These are phyloP conservation scores for Anarhynchus alexandrinus DNA, from an alignment of 2,113 vertebrate species.

Conservation along the genomic window DNA sequence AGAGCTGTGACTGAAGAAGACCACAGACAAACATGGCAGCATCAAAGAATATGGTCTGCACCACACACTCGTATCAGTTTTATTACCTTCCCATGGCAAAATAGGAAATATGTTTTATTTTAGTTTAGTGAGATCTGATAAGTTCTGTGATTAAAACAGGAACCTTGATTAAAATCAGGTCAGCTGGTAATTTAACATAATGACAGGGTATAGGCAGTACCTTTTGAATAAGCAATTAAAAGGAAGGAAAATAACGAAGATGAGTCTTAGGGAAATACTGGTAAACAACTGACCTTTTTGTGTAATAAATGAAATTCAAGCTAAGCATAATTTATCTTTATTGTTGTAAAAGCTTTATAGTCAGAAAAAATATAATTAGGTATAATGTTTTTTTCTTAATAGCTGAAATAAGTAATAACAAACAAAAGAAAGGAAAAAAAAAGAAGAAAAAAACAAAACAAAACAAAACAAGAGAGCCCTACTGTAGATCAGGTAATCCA, in stretches of 20 bases:
- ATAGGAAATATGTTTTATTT: not conserved
- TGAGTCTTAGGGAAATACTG: not conserved
- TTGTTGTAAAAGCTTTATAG: not conserved
- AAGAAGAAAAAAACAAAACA: not conserved
- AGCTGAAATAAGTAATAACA: not conserved
- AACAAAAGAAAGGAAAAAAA: not conserved
- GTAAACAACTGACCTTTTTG: not conserved
- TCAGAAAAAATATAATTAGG: not conserved
- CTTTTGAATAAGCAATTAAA: not conserved
- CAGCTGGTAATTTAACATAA: not conserved
- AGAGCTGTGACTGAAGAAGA: not conserved
- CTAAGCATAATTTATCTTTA: not conserved
- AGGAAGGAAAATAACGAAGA: not conserved
- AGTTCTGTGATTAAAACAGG: not conserved
- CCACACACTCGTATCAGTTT: not conserved
- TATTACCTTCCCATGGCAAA: not conserved
- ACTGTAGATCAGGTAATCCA: not conserved
- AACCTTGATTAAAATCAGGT: not conserved
- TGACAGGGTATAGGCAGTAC: not conserved
- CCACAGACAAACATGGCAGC: not conserved
- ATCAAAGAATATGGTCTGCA: not conserved
- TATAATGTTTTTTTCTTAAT: not conserved
- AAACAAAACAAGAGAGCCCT: not conserved
- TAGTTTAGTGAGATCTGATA: not conserved
- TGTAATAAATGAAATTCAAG: not conserved